phyloP scores from a whole-genome alignment of 2,113 vertebrate genomes.

The Blennius ocellaris region DNA sequence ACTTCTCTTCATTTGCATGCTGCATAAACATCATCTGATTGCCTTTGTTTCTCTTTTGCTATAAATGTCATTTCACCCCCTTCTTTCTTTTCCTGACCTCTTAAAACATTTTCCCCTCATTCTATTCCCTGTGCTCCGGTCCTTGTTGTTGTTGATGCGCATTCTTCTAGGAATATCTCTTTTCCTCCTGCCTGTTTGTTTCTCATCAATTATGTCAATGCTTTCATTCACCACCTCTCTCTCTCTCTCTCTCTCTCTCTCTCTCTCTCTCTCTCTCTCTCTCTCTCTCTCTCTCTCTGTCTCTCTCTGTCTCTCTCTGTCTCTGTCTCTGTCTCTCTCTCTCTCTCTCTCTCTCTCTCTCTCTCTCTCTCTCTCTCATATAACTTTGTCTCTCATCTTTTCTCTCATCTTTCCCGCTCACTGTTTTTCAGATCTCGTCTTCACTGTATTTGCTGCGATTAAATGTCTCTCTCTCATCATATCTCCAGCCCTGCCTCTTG shows the following conservation, averaged over 20 bases:
- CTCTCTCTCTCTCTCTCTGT: slow-evolving; percentile 9
- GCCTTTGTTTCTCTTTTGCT: slow-evolving; percentile 12
- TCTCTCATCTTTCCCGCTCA: slow-evolving; percentile 18
- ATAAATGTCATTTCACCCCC: slow-evolving; percentile 3
- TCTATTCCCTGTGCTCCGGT: not conserved
- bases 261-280: not conserved
- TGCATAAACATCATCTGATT: slow-evolving; percentile 5
- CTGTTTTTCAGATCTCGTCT: slow-evolving; percentile 14
- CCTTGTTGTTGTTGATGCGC: not conserved
- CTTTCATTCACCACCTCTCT: too few relatives aligned
- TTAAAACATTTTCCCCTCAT: slow-evolving; percentile 7
- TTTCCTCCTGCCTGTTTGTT: slow-evolving; percentile 34
- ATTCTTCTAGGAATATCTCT: slow-evolving; percentile 17
- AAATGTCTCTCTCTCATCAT: slow-evolving; percentile 29
- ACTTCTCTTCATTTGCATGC: slow-evolving; percentile 34
- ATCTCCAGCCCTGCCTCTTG: not conserved
- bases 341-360: not conserved
- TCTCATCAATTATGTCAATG: slow-evolving; percentile 33
- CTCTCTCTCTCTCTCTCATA: not conserved
- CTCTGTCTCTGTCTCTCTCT: not conserved
- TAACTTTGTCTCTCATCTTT: not conserved
- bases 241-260: too few relatives aligned
- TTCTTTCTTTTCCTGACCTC: slow-evolving; percentile 19
- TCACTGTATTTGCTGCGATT: slow-evolving; percentile 20
- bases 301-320: slow-evolving; percentile 1